phyloP scores from a whole-genome alignment of 2,797 vertebrate species.

The Momotus momota region DNA sequence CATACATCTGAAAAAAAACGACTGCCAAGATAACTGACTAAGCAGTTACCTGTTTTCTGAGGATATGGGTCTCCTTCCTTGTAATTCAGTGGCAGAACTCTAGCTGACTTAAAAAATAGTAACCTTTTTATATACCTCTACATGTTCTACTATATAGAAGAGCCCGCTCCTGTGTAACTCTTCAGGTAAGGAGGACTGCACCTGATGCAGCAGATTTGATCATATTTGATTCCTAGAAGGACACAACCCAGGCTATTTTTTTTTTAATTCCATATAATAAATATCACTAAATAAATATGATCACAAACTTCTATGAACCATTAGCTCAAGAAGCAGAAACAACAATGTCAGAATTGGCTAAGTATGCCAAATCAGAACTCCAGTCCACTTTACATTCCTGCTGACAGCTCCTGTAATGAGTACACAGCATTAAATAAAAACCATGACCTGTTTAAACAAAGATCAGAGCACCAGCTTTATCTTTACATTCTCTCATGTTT shows the following conservation, averaged over 20 bases:
- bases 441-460: constrained; percentile 55
- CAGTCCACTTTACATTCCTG: neutral
- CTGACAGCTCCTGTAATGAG: constrained; percentile 5
- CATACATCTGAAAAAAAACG: neutral
- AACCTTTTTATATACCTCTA: neutral
- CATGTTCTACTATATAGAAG: neutral
- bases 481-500: neutral
- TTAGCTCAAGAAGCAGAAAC: neutral
- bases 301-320: neutral
- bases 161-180: neutral
- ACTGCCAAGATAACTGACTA: neutral
- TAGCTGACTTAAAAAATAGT: neutral
- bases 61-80: neutral
- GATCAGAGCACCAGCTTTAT: constrained; percentile 33
- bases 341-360: neutral
- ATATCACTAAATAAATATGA: neutral
- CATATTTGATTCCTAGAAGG: neutral
- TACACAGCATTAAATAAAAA: constrained; percentile 46
- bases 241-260: neutral
- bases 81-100: neutral
- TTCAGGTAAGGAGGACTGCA: neutral
- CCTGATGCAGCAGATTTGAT: neutral
- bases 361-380: neutral
- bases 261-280: neutral
- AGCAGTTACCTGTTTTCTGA: neutral